phyloP scores from a whole-genome alignment of 2,888 invertebrate genomes.

The Amblyjoppa fuscipennis region DNA sequence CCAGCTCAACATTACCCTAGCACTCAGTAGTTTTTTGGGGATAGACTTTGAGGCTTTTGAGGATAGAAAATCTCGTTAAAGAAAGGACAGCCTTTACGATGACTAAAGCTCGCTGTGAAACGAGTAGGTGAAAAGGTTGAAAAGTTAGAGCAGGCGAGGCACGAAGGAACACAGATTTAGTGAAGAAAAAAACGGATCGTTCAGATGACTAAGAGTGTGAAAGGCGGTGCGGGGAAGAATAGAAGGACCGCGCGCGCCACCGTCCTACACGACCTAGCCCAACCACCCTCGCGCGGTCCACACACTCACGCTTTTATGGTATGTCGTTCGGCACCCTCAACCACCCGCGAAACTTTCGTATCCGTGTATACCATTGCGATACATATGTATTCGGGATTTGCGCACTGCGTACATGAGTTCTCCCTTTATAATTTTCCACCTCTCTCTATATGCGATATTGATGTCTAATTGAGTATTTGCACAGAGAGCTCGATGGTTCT shows the following conservation, averaged over 20 bases:
- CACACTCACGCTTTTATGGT: conserved; percentile 53
- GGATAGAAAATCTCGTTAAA: neutral
- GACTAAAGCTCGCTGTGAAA: neutral
- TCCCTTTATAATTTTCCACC: neutral
- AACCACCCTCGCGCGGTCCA: conserved; percentile 47
- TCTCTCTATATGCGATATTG: neutral
- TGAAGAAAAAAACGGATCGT: conserved; percentile 47
- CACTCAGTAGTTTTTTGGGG: neutral
- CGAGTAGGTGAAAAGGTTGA: neutral
- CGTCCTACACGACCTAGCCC: conserved; percentile 64
- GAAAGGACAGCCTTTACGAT: neutral
- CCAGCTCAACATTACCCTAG: neutral
- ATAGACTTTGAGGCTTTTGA: neutral
- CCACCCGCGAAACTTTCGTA: conserved; percentile 60
- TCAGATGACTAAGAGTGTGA: conserved; percentile 25
- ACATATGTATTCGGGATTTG: conserved; percentile 54
- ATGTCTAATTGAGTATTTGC: neutral
- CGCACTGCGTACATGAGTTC: conserved; percentile 65
- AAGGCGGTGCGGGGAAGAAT: conserved; percentile 13
- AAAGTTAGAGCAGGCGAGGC: neutral
- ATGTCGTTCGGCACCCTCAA: conserved; percentile 46
- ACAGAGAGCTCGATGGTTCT: neutral
- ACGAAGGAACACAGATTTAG: conserved; percentile 47
- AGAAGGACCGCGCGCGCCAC: conserved; percentile 53
- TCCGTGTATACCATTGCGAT: conserved; percentile 10